These are phyloP conservation scores for Lutraria rhynchaena DNA, from an alignment of 1,140 invertebrate genomes.

Conservation along the genomic window DNA sequence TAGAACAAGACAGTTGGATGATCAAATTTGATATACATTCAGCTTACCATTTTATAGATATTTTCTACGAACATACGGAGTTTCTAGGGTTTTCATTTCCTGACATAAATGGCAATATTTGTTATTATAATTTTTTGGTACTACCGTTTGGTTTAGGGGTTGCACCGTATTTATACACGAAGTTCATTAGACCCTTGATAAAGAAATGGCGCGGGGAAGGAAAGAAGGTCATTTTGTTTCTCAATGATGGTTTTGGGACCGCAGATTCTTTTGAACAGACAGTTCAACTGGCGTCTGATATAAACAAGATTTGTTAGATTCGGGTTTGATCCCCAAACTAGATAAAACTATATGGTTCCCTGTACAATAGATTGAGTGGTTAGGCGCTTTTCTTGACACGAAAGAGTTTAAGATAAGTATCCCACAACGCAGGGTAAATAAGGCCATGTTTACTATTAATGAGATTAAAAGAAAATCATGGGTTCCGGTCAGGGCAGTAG, in stretches of 20 bases:
- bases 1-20: constrained; percentile 9
- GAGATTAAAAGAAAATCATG: background rate
- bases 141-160: constrained; percentile 42
- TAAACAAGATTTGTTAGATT: constrained; percentile 26
- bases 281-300: background rate
- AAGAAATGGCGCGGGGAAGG: constrained; percentile 43
- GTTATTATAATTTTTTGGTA: constrained; percentile 44
- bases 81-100: constrained; percentile 13
- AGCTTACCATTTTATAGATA: constrained; percentile 48
- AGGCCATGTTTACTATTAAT: background rate
- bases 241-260: constrained; percentile 48
- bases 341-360: constrained; percentile 19
- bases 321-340: constrained; percentile 27
- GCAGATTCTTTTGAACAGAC: background rate
- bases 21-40: constrained; percentile 50
- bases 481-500: background rate
- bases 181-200: constrained; percentile 41
- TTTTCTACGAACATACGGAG: constrained; percentile 5
- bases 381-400: constrained; percentile 4
- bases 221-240: constrained; percentile 29
- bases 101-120: background rate
- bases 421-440: constrained; percentile 8
- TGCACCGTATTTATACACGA: constrained; percentile 48
- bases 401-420: constrained; percentile 5
- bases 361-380: constrained; percentile 20